Conservation (phyloP, 2,113 vertebrate genomes). For the mouse (Mus musculus) region DNA sequence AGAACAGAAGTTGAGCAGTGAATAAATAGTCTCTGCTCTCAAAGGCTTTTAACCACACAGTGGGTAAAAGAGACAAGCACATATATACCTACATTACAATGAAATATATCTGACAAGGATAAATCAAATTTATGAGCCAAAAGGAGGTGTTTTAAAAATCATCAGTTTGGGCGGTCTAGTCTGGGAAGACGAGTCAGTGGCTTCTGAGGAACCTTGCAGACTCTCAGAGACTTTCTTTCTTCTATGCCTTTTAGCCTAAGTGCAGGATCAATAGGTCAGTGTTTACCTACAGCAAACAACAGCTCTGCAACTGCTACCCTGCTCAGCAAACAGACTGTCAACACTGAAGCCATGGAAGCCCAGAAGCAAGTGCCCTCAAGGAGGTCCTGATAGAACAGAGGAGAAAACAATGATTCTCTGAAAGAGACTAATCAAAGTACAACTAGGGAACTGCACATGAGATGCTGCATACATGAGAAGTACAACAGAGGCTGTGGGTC, state of each 20-base stretch:
- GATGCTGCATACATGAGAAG: too few species aligned
- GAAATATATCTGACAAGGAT: background rate
- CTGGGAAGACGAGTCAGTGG: background rate
- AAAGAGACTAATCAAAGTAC: background rate
- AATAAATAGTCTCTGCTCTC: background rate
- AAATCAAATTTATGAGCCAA: background rate
- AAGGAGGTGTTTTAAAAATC: background rate
- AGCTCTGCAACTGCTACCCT: background rate
- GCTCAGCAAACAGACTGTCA: background rate
- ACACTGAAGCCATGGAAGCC: background rate
- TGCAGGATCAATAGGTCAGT: background rate
- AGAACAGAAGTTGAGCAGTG: background rate
- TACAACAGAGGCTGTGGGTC: background rate
- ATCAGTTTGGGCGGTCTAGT: background rate
- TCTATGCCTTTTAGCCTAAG: background rate
- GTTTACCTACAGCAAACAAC: background rate
- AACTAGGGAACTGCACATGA: accelerated
- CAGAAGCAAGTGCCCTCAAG: background rate
- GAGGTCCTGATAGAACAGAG: background rate
- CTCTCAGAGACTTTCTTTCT: background rate
- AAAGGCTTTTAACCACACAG: background rate
- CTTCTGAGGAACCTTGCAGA: background rate
- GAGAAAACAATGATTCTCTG: background rate
- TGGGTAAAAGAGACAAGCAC: background rate
- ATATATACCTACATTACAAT: background rate